These are phyloP conservation scores for Syngnathus acus DNA, from an alignment of 2,797 vertebrate genomes.

Conservation along the genomic window DNA sequence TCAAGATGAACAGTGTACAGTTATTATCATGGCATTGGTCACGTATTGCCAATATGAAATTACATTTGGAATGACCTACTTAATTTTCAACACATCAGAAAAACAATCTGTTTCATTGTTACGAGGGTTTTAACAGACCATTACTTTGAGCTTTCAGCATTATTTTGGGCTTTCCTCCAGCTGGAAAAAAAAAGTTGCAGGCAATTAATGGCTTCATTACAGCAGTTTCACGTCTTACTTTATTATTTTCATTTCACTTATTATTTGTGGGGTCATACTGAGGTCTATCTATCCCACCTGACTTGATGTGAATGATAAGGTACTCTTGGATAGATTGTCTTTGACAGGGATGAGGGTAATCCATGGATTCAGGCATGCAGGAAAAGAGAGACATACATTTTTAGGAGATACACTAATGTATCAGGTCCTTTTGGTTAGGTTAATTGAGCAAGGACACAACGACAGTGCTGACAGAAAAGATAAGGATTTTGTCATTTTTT, in stretches of 20 bases:
- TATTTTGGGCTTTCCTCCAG: no score
- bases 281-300: not conserved
- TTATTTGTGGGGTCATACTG: not conserved
- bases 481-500: not conserved
- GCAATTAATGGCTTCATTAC: not conserved
- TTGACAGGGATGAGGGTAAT: not conserved
- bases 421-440: not conserved
- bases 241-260: not conserved
- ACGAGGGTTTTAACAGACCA: conserved; percentile 4
- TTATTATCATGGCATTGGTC: conserved; percentile 13
- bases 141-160: conserved; percentile 3
- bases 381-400: not conserved
- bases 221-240: not conserved
- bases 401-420: not conserved
- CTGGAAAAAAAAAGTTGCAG: not conserved
- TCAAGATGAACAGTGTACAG: conserved; percentile 15
- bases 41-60: conserved; percentile 17
- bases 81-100: conserved; percentile 33
- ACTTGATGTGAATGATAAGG: not conserved
- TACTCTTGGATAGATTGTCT: not conserved
- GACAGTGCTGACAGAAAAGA: not conserved
- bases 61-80: conserved; percentile 21
- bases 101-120: conserved; percentile 27
- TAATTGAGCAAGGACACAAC: not conserved
- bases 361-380: not conserved